Evolutionary conservation across 2,888 invertebrate species (phyloP).

Genomic region (Sinotaia quadrata): DNA sequence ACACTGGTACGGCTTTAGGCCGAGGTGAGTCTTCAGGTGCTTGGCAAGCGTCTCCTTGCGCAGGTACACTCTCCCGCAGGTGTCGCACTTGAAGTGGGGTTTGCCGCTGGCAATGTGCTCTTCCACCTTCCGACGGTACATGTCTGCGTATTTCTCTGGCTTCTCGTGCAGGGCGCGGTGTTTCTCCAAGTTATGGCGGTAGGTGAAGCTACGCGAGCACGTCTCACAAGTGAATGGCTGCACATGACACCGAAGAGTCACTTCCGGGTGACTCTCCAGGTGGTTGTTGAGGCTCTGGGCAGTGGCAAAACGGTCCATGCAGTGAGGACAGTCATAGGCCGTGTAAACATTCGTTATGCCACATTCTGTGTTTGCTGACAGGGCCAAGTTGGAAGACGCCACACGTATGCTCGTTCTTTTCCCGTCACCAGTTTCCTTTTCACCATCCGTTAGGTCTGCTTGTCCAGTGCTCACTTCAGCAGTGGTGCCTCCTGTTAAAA

Average conservation of each 20-base stretch:
- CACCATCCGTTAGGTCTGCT: no score
- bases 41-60: constrained; percentile 36
- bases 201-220: constrained; percentile 34
- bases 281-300: constrained; percentile 37
- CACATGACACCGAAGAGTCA: constrained; percentile 33
- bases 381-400: not conserved
- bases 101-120: constrained; percentile 33
- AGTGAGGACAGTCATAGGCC: constrained; percentile 38
- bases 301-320: constrained; percentile 35
- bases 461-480: no score
- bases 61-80: constrained; percentile 33
- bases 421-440: not conserved
- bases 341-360: constrained; percentile 6
- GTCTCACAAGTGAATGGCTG: constrained; percentile 35
- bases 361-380: no score
- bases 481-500: no score
- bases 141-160: constrained; percentile 32
- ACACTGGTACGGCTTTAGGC: constrained; percentile 35
- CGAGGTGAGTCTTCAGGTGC: constrained; percentile 34
- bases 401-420: not conserved
- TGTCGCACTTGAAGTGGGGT: constrained; percentile 30
- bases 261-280: constrained; percentile 34
- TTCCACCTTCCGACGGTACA: constrained; percentile 29
- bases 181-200: constrained; percentile 35
- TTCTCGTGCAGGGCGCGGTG: constrained; percentile 32